These are phyloP conservation scores for Lasioglossum baleicum DNA, from an alignment of 1,140 invertebrate genomes.

Conservation along the genomic window DNA sequence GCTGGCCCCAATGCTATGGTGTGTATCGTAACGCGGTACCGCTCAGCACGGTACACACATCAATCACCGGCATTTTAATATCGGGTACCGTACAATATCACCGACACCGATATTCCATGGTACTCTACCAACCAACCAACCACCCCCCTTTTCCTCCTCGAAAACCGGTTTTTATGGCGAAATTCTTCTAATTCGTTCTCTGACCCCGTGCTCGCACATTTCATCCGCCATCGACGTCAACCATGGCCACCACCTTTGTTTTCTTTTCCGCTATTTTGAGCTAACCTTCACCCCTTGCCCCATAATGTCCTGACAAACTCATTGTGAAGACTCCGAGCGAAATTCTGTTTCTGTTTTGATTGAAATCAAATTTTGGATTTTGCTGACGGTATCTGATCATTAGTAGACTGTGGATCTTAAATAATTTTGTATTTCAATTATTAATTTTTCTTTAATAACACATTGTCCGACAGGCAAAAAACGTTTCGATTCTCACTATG, in stretches of 20 bases:
- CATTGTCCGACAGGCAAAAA: too few species aligned
- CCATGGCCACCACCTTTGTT: neutral
- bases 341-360: too few species aligned
- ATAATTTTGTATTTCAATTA: too few species aligned
- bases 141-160: slow-evolving; percentile 19
- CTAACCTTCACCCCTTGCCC: neutral
- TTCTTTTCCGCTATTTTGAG: neutral
- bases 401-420: too few species aligned
- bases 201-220: neutral
- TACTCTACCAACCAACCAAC: slow-evolving; percentile 33
- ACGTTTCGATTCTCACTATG: too few species aligned
- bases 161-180: slow-evolving; percentile 71
- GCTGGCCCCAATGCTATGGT: slow-evolving; percentile 37
- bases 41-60: slow-evolving; percentile 78
- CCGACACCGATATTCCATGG: slow-evolving; percentile 63
- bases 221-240: slow-evolving; percentile 4
- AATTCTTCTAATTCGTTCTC: slow-evolving; percentile 76
- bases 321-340: too few species aligned
- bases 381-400: too few species aligned
- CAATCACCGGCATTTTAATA: slow-evolving; percentile 81
- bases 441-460: too few species aligned
- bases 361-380: too few species aligned
- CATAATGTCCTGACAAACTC: too few species aligned
- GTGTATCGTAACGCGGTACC: slow-evolving; percentile 49
- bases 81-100: slow-evolving; percentile 78